phyloP scores from a whole-genome alignment of 2,888 invertebrate species.

The Syrphus vitripennis region DNA sequence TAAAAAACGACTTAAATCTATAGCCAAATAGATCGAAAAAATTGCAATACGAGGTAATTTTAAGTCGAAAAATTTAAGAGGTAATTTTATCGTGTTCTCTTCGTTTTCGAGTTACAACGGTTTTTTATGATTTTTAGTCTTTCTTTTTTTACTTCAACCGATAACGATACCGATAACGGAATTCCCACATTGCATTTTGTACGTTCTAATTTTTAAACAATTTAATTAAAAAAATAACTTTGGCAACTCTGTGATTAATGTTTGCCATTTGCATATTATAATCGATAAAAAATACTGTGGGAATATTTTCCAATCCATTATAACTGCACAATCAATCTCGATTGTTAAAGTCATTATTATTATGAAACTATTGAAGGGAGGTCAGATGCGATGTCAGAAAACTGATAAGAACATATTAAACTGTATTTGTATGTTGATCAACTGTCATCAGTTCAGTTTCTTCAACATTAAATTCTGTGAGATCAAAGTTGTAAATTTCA shows the following conservation, averaged over 20 bases:
- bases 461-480: neutral
- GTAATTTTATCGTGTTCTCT: no score
- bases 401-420: conserved; percentile 35
- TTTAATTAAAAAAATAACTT: neutral
- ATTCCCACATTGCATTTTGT: no score
- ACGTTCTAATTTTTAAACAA: no score
- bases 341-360: neutral
- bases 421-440: neutral
- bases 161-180: no score
- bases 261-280: neutral
- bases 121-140: no score
- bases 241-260: neutral
- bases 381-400: neutral
- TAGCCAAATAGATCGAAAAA: no score
- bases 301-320: neutral
- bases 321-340: neutral
- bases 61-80: no score
- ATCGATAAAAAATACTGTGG: neutral
- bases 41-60: no score
- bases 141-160: no score
- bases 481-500: conserved; percentile 27
- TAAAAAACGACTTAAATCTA: no score
- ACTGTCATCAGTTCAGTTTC: conserved; percentile 12
- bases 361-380: neutral
- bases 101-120: no score